These are phyloP conservation scores for Gobionotothen gibberifrons DNA, from an alignment of 2,797 vertebrate species.

Conservation along the genomic window DNA sequence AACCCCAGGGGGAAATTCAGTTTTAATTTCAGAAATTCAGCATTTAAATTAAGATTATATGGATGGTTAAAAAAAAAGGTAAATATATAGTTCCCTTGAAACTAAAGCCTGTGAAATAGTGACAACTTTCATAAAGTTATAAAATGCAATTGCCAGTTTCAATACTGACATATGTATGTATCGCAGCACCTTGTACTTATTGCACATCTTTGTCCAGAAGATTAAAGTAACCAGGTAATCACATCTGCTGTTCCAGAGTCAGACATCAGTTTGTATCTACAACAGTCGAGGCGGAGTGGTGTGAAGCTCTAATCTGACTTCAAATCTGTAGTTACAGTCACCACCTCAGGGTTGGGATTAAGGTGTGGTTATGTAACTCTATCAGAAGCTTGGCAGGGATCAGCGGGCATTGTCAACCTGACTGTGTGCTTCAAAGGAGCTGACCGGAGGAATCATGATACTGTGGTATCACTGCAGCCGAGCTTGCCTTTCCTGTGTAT, in stretches of 20 bases:
- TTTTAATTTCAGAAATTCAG: too few relatives aligned
- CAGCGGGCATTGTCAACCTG: slow-evolving; percentile 23
- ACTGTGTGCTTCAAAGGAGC: background rate
- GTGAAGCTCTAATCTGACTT: slow-evolving; percentile 45
- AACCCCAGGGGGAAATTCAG: too few relatives aligned
- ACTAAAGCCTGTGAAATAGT: background rate
- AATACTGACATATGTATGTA: background rate
- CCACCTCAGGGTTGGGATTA: slow-evolving; percentile 44
- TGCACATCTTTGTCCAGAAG: background rate
- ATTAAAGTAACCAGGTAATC: slow-evolving; percentile 14
- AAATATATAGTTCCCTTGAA: background rate
- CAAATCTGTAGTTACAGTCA: slow-evolving; percentile 50
- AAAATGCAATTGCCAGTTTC: background rate
- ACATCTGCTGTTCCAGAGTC: slow-evolving; percentile 28
- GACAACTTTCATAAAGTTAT: background rate
- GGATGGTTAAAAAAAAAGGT: background rate
- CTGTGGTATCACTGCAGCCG: background rate
- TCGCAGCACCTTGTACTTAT: background rate
- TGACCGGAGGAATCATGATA: background rate
- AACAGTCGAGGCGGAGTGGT: slow-evolving; percentile 9
- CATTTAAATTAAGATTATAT: background rate
- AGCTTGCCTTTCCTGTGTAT: background rate
- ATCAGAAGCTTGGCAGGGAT: slow-evolving; percentile 27
- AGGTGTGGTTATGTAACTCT: slow-evolving; percentile 54
- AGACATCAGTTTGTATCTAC: slow-evolving; percentile 15